Evolutionary conservation across 2,797 vertebrate species (phyloP), one percentile per base, ranked within the genome.

Genomic region (Glyptemys insculpta): DNA sequence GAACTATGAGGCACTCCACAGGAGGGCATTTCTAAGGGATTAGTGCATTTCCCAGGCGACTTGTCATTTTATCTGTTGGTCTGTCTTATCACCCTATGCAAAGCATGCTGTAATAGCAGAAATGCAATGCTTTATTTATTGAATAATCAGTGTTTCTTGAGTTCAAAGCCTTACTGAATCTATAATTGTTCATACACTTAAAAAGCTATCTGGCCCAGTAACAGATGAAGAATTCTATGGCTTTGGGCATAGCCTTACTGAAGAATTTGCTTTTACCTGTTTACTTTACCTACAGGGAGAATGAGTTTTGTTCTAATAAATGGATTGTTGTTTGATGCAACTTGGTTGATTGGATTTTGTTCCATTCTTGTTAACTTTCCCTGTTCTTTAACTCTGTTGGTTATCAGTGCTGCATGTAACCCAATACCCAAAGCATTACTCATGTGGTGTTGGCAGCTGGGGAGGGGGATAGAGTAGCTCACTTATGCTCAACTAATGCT

Each of bases 1-100:
- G 78, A 31, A 52, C 83, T 72, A 62, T 12, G 50, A 92, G 57
- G 52, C 56, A 74, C 1, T 84, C 76, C 47, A 16, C 0, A 50
- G 80, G 62, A 83, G 65, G 80, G 47, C 16, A n/a, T 18, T 87
- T 65, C n/a, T 49, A 53, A 86, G 83, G 90, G 90, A 47, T 23
- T 50, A 16, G 52, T 15, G 3, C 27, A 84, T 74, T 19, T 27
- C 87, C 37, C 44, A 16, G 23, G 31, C 34, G 25, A 47, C 72
- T 74, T 74, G 72, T 44, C 83, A 8, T 7, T 3, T 76, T 83
- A 62, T 50, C 9, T 0, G 4, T 37, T 37, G 65, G 4, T 68
- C 62, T 68, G 65, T 68, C 65, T 0, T 37, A 29, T 44, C 21
- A 1, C 92, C 1, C 0, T 52, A 18, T 29, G 2, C 2, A 1